phyloP scores from a whole-genome alignment of 2,888 invertebrate genomes.

The Andrena trimmerana region DNA sequence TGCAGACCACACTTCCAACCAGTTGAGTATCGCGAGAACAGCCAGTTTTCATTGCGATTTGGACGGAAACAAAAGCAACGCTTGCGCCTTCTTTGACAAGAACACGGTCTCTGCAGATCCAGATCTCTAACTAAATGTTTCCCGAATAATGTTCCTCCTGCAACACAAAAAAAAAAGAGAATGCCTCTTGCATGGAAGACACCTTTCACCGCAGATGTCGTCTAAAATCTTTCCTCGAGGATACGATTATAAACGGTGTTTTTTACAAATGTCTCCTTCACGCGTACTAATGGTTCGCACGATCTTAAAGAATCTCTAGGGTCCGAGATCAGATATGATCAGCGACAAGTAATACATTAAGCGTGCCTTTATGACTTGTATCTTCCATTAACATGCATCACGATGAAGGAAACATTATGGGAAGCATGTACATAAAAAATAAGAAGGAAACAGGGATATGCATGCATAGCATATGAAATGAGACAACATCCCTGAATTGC shows the following conservation, averaged over 20 bases:
- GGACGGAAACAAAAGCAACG: constrained; percentile 97
- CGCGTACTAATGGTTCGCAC: constrained; percentile 9
- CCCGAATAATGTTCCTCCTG: constrained; percentile 97
- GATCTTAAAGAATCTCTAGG: not conserved
- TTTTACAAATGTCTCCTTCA: constrained; percentile 3
- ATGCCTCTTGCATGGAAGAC: not conserved
- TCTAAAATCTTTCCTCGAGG: not conserved
- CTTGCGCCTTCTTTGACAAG: constrained; percentile 95
- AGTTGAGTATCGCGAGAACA: constrained; percentile 98
- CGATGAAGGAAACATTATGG: constrained; percentile 45
- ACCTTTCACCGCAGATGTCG: not conserved
- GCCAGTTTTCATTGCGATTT: constrained; percentile 97
- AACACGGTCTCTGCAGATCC: constrained; percentile 96
- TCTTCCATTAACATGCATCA: constrained; percentile 34
- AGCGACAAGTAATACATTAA: not conserved
- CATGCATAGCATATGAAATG: constrained; percentile 67
- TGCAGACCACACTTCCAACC: constrained; percentile 99
- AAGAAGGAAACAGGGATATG: constrained; percentile 57
- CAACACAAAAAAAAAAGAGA: constrained; percentile 34
- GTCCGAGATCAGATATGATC: not conserved
- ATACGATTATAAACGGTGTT: not conserved
- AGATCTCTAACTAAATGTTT: constrained; percentile 98
- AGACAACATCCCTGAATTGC: constrained; percentile 63
- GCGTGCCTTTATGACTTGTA: not conserved
- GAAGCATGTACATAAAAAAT: constrained; percentile 51